Percentiles rank a stretch among this genome's conserved stretches.
Evolutionary conservation across 2,888 invertebrate genomes (phyloP).

Genomic region (Acanthosepion lycidas): DNA sequence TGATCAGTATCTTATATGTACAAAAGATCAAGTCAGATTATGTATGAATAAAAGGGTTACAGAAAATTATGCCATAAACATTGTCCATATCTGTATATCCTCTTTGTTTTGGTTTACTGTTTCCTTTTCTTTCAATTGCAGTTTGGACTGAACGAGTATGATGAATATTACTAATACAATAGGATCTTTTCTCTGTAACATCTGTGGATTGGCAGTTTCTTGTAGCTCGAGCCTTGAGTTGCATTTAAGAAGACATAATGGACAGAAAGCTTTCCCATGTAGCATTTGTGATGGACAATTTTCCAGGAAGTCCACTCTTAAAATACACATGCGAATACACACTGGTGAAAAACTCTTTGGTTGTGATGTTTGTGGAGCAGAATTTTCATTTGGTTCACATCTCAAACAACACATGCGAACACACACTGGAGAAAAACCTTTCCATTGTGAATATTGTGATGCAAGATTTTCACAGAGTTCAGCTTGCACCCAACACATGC

Average conservation of each 20-base stretch:
- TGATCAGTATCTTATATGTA: too few relatives aligned
- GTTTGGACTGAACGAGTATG: too few relatives aligned
- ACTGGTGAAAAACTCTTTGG: not conserved
- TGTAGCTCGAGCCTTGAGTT: not conserved
- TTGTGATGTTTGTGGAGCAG: not conserved
- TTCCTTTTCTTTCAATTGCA: not conserved
- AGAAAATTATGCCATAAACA: too few relatives aligned
- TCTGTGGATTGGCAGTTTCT: too few relatives aligned
- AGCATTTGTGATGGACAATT: not conserved
- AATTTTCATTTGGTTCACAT: not conserved
- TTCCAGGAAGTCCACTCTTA: not conserved
- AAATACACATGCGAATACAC: not conserved
- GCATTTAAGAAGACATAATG: not conserved
- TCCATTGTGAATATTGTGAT: not conserved
- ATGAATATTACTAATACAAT: too few relatives aligned
- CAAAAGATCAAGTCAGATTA: too few relatives aligned
- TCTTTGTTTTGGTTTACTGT: too few relatives aligned
- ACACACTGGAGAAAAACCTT: not conserved
- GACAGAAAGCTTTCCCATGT: not conserved
- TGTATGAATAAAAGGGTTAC: too few relatives aligned
- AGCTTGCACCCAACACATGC: not conserved
- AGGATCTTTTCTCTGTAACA: too few relatives aligned
- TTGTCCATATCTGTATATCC: too few relatives aligned
- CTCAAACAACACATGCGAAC: not conserved
- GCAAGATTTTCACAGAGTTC: conserved; percentile 6